A percentile compares a stretch with the other conserved stretches of the same genome.
phyloP scores from a whole-genome alignment of 2,113 vertebrate species.

The Suricata suricatta region DNA sequence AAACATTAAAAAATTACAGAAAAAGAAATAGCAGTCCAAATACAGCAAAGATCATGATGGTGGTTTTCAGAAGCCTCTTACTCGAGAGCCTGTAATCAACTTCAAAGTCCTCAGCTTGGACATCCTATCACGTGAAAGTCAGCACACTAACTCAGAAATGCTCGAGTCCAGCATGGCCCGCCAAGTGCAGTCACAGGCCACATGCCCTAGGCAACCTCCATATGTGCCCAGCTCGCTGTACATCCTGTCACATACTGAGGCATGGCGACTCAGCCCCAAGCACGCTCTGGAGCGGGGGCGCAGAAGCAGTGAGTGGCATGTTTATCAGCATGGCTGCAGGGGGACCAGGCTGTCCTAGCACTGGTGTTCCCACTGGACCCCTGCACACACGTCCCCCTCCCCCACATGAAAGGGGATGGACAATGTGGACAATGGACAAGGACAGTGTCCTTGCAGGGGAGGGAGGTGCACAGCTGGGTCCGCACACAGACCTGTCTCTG shows the following conservation, averaged over 20 bases:
- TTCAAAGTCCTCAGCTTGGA: background rate
- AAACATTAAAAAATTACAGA: background rate
- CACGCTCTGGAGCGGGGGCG: background rate
- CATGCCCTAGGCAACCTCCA: rapidly evolving
- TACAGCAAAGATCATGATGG: background rate
- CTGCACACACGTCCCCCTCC: background rate
- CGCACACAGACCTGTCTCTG: background rate
- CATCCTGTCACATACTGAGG: background rate
- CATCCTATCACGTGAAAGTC: background rate
- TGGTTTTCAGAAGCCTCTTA: background rate
- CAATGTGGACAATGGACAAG: no score
- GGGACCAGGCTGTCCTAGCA: background rate
- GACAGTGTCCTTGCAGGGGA: no score
- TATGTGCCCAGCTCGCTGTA: background rate
- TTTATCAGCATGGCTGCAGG: rapidly evolving
- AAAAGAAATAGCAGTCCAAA: background rate
- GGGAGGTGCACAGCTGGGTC: background rate
- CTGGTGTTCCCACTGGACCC: no score
- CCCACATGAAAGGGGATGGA: background rate
- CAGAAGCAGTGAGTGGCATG: background rate
- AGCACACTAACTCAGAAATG: background rate
- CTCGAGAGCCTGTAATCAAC: background rate
- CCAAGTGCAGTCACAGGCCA: background rate
- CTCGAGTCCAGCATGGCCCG: background rate
- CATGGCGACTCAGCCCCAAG: background rate